These are phyloP conservation scores for Atta cephalotes DNA, from an alignment of 1,140 invertebrate genomes.

Conservation along the genomic window DNA sequence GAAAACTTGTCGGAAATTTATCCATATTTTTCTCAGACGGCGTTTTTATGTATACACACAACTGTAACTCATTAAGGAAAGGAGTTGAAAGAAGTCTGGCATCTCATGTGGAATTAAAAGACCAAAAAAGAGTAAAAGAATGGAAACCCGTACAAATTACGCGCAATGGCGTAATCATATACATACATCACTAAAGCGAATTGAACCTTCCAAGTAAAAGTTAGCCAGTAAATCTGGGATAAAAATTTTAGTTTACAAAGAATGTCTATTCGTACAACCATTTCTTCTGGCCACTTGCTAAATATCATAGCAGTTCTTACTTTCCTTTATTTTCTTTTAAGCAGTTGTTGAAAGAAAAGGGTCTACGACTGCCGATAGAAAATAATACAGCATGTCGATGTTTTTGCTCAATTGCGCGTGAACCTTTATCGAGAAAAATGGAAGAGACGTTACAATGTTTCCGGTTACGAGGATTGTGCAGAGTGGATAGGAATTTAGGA, in stretches of 20 bases:
- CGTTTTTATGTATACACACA: background rate
- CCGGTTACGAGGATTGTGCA: background rate
- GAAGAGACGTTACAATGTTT: background rate
- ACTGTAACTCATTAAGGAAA: background rate
- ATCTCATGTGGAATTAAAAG: conserved; percentile 13
- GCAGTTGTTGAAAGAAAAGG: background rate
- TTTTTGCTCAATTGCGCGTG: conserved; percentile 11
- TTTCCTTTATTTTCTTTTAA: background rate
- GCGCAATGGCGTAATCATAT: background rate
- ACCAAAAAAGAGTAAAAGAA: conserved; percentile 5
- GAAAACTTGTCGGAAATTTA: background rate
- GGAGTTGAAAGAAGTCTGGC: conserved; percentile 1
- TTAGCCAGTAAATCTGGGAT: conserved; percentile 7
- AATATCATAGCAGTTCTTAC: background rate
- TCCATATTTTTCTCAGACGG: conserved; percentile 1
- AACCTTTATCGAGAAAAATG: conserved; percentile 7
- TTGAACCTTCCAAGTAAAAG: background rate
- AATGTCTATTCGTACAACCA: background rate
- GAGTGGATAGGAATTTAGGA: conserved; percentile 13
- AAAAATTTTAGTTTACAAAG: background rate
- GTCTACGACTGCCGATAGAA: background rate
- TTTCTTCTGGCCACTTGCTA: background rate
- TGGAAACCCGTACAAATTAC: background rate
- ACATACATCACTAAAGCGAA: conserved; percentile 8
- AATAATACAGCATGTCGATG: background rate